These are phyloP conservation scores for Alectura lathami DNA, from an alignment of 2,113 vertebrate species.

Conservation along the genomic window DNA sequence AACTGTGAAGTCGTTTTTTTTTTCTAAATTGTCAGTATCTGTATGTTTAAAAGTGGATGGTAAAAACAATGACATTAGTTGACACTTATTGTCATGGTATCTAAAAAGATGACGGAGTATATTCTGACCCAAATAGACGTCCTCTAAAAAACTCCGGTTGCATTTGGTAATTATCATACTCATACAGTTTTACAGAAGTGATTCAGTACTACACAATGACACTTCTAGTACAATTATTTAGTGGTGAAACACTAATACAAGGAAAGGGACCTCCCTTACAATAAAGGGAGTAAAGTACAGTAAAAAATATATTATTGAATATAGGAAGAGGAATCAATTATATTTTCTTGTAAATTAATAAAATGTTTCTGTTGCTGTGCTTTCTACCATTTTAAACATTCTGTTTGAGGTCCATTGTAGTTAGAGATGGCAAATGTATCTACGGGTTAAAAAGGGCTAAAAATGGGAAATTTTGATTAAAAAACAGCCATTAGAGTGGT, in stretches of 20 bases:
- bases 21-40: neutral
- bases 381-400: neutral
- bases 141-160: neutral
- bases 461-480: neutral
- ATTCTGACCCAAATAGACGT: neutral
- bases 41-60: neutral
- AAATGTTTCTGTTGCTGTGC: neutral
- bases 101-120: neutral
- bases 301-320: fast-evolving
- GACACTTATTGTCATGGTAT: neutral
- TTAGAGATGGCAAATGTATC: neutral
- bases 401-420: neutral
- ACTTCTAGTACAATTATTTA: neutral
- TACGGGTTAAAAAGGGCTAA: neutral
- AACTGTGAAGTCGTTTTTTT: neutral
- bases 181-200: neutral
- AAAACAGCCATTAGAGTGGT: fast-evolving
- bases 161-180: neutral
- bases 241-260: neutral
- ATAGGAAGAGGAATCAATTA: neutral
- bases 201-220: neutral
- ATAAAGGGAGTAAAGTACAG: too few species aligned
- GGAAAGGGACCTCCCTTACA: neutral
- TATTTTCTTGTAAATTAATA: neutral
- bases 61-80: neutral